Percentiles rank a stretch among this genome's conserved stretches.
phyloP scores from a whole-genome alignment of 2,797 vertebrate genomes.

The Streptopelia turtur region DNA sequence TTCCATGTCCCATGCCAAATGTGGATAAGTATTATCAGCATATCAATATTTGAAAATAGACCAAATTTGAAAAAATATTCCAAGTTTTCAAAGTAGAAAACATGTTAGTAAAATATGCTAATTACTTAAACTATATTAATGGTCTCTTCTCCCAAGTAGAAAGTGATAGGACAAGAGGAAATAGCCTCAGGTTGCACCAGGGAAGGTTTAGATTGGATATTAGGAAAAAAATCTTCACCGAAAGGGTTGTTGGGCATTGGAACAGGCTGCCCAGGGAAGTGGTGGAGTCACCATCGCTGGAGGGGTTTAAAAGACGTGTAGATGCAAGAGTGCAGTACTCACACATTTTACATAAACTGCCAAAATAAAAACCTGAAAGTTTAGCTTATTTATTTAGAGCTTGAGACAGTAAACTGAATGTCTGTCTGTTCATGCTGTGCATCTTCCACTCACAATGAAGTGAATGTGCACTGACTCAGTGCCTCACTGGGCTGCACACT shows the following conservation, averaged over 20 bases:
- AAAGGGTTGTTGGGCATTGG: no score
- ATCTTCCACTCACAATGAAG: neutral
- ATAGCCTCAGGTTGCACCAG: no score
- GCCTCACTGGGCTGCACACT: neutral
- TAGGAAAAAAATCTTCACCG: no score
- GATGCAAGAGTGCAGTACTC: neutral
- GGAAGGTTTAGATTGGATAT: no score
- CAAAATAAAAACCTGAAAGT: neutral
- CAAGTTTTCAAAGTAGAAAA: neutral
- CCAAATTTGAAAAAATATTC: neutral
- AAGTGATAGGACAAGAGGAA: no score
- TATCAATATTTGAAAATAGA: neutral
- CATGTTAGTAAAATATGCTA: neutral
- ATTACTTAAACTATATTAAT: neutral
- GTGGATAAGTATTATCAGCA: neutral
- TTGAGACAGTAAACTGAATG: neutral
- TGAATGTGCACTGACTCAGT: neutral
- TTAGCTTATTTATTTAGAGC: neutral
- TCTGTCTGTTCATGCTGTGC: neutral
- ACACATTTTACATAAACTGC: neutral
- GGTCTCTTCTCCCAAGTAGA: no score
- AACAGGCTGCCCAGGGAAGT: no score
- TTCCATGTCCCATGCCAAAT: neutral
- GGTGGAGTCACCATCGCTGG: no score
- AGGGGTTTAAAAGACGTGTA: no score